Evolutionary conservation across 92 coral and sea anemone genomes (phyloP).

Genomic region (Muricea muricata): DNA sequence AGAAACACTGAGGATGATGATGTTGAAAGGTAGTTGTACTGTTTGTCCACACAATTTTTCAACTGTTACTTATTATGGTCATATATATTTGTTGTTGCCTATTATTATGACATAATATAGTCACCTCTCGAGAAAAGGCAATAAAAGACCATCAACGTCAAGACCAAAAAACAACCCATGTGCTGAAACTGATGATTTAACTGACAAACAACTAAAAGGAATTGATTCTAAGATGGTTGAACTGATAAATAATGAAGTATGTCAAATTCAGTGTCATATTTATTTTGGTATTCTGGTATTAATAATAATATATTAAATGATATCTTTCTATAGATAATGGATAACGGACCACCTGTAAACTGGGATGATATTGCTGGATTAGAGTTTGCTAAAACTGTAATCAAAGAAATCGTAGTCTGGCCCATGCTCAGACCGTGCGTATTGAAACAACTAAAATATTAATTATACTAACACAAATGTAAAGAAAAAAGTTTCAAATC

Average conservation of each 20-base stretch:
- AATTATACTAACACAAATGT: too few species aligned
- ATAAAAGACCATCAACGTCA: background rate
- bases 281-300: background rate
- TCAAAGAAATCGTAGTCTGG: constrained; percentile 99
- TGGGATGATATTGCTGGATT: constrained; percentile 99
- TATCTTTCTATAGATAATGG: constrained; percentile 86
- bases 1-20: constrained; percentile 7
- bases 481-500: too few species aligned
- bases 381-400: constrained; percentile 94
- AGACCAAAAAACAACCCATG: background rate
- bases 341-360: constrained; percentile 89
- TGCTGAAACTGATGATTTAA: background rate
- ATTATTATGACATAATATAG: background rate
- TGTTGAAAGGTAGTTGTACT: constrained; percentile 23
- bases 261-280: background rate
- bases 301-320: background rate
- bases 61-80: too few species aligned
- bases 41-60: too few species aligned
- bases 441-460: too few species aligned
- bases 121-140: background rate
- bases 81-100: background rate
- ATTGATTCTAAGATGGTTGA: constrained; percentile 97
- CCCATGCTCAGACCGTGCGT: constrained; percentile 99
- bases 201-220: constrained; percentile 83
- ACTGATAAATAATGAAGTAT: constrained; percentile 90